Evolutionary conservation across 2,113 vertebrate species (phyloP), one percentile per base, ranked within the genome.

Genomic region (Trogon surrucura): DNA sequence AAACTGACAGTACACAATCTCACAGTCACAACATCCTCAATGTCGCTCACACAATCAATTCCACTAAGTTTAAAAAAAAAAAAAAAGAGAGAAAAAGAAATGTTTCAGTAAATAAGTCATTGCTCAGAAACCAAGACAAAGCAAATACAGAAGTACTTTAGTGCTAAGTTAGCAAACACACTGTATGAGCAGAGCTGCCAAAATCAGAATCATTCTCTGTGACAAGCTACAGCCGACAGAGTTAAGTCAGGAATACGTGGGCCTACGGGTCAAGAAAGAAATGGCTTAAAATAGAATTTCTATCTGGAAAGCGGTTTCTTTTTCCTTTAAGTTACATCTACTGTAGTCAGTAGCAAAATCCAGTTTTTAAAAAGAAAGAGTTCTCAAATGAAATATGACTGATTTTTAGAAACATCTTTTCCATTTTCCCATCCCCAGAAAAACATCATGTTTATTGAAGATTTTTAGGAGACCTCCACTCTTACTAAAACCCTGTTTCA

Each of bases 241-340:
- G 58, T 85, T 94, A 77, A 90, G 91, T 87, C 80, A 87, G 67
- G 79, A 26, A 65, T 93, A 78, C 5, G 6, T 14, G 93, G 89
- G 89, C 81, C 85, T 97, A 91, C 82, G 74, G 92, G 96, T 97
- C 96, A 97, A 91, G 94, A 90, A 89, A 97, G 83, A 90, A 96
- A 96, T 62, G 85, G 87, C 91, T 97, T 96, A 97, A 97, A 97
- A 95, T 61, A 95, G 93, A 97, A 97, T 91, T 97, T 96, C 95
- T 95, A 93, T 97, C 67, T 74, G 85, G 83, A 96, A 97, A 96
- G 95, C 78, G 90, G 62, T 89, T 97, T 89, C 32, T 95, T 97
- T 87, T 94, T 58, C 91, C 81, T 94, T 88, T 81, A 94, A 96
- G 92, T 97, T 93, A 79, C 95, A 96, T 89, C 95, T 97, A 91